Evolutionary conservation across 1,140 invertebrate genomes (phyloP), one percentile per base, ranked within the genome.

Genomic region (Listronotus oregonensis): DNA sequence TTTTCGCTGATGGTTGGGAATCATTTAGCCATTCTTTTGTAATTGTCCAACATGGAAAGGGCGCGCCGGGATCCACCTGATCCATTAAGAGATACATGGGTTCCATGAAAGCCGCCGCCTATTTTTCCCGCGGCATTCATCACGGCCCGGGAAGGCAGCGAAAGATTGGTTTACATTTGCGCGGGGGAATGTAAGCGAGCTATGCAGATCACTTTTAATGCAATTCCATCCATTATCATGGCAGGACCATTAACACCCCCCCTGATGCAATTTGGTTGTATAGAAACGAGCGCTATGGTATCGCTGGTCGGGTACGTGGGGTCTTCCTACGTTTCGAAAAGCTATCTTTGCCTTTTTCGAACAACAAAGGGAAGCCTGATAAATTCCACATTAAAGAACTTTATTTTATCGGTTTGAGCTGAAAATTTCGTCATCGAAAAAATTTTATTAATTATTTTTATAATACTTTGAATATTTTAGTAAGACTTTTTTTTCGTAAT

Each of bases 131-230:
- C 57, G 59, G 43, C 54, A 65, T 67, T 68, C 63, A 66, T 64
- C 69, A 67, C 66, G 58, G 59, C 68, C 68, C 71, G n/a, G 70
- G 71, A 72, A 72, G 66, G 68, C 68, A 68, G 65, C 64, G 72
- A 72, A 77, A 75, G 73, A 73, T 73, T 73, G 71, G 77, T 78
- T 78, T 78, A 77, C 75, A 74, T 78, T 78, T 77, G 70, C 71
- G 71, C 65, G 67, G 67, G 68, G 71, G 73, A 77, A 75, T 77
- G 75, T 74, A 74, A 69, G 75, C 73, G 71, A 75, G 70, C 76
- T 73, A 76, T 77, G 77, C 77, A 79, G 77, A 79, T 79, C 78
- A 77, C 78, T 79, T 79, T 79, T 79, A 79, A 79, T 79, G 77
- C 78, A 79, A 79, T 79, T 79, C 77, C 75, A 79, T 79, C 78